Evolutionary conservation across 2,113 vertebrate species (phyloP).

Genomic region (Antechinus stuartii): DNA sequence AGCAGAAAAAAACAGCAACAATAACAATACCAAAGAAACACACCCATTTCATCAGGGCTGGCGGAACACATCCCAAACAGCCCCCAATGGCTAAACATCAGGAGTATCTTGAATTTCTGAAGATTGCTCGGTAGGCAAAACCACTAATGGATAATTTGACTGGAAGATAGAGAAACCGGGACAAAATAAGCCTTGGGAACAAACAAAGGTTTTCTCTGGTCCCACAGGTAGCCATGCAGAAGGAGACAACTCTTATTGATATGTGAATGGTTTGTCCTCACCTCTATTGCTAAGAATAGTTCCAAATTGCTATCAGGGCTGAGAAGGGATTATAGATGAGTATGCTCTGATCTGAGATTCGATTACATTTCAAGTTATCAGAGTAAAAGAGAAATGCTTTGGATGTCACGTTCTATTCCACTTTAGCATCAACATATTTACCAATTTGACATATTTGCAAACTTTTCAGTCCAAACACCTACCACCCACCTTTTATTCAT

Average conservation of each 20-base stretch:
- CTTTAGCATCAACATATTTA: constrained; percentile 9
- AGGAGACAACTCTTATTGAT: neutral
- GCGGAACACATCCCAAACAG: neutral
- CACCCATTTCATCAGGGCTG: neutral
- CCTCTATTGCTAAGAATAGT: neutral
- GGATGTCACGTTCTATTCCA: neutral
- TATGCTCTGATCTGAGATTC: neutral
- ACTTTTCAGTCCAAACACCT: neutral
- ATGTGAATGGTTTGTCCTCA: neutral
- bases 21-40: neutral
- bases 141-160: neutral
- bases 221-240: neutral
- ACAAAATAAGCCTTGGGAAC: neutral
- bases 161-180: neutral
- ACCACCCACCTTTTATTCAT: neutral
- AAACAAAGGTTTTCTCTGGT: neutral
- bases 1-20: constrained; percentile 42
- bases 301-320: neutral
- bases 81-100: neutral
- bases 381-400: neutral
- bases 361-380: constrained; percentile 26
- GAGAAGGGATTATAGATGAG: neutral
- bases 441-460: neutral
- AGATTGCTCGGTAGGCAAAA: constrained; percentile 42
- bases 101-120: neutral